These are phyloP conservation scores for Pseudachorutes palmiensis DNA, from an alignment of 1,140 invertebrate species.

Conservation along the genomic window DNA sequence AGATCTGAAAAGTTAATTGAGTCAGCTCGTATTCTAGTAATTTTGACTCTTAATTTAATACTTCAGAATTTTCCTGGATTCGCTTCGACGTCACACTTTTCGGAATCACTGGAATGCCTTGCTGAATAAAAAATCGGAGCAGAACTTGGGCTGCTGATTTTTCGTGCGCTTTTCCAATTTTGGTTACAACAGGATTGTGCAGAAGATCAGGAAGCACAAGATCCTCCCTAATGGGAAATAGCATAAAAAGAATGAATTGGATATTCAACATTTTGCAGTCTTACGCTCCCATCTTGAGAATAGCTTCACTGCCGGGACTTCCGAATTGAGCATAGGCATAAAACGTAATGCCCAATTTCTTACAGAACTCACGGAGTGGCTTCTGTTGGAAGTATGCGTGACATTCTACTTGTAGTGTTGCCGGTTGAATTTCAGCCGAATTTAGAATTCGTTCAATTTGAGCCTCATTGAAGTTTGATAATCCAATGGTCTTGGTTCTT, in stretches of 20 bases:
- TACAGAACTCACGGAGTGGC: neutral
- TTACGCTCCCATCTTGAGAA: no score
- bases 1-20: no score
- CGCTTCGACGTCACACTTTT: neutral
- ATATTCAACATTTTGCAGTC: neutral
- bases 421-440: slow-evolving; percentile 46
- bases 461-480: slow-evolving; percentile 52
- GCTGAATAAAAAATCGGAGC: slow-evolving; percentile 63
- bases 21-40: no score
- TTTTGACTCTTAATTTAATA: no score
- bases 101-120: slow-evolving; percentile 60
- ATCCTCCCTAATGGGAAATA: neutral
- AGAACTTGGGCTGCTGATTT: slow-evolving; percentile 71
- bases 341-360: no score
- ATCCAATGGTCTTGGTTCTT: slow-evolving; percentile 53
- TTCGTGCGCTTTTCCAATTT: slow-evolving; percentile 58
- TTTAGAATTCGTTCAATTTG: slow-evolving; percentile 49
- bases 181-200: slow-evolving; percentile 55
- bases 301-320: no score
- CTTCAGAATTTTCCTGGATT: neutral
- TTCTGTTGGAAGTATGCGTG: neutral
- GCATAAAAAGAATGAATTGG: neutral
- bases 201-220: slow-evolving; percentile 40
- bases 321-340: no score
- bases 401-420: slow-evolving; percentile 45